These are phyloP conservation scores for Agelastica alni DNA, from an alignment of 2,888 invertebrate species.

Conservation along the genomic window DNA sequence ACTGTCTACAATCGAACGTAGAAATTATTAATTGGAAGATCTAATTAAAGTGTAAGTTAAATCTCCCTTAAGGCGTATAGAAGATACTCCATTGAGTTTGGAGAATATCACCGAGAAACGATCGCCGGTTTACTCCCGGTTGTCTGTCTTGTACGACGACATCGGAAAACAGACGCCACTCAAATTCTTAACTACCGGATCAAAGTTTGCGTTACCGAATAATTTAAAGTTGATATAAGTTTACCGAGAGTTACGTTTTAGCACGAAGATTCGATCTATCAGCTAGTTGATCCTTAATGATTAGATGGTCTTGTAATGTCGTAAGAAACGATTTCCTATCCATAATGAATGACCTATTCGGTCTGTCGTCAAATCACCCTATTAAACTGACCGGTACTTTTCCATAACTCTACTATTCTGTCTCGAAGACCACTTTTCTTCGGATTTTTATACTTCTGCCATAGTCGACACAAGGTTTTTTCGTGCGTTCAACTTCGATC, in stretches of 20 bases:
- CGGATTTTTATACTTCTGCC: too few relatives aligned
- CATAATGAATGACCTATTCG: too few relatives aligned
- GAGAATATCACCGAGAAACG: constrained; percentile 13
- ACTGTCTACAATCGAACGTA: constrained; percentile 31
- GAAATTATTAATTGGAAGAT: constrained; percentile 41
- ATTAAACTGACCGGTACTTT: too few relatives aligned
- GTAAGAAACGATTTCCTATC: too few relatives aligned
- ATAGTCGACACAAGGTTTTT: too few relatives aligned
- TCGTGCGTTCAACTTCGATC: too few relatives aligned
- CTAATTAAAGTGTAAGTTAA: constrained; percentile 45
- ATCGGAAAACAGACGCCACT: constrained; percentile 12
- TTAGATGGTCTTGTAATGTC: too few relatives aligned
- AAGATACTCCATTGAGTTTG: constrained; percentile 37
- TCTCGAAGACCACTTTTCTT: too few relatives aligned
- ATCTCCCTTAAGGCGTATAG: constrained; percentile 40
- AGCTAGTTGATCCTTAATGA: too few relatives aligned
- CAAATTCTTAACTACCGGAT: constrained; percentile 19
- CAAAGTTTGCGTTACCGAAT: constrained; percentile 14
- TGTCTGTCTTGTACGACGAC: constrained; percentile 3
- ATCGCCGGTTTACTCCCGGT: constrained; percentile 11
- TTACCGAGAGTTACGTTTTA: constrained; percentile 8
- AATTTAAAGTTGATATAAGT: constrained; percentile 16
- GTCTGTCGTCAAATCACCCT: too few relatives aligned
- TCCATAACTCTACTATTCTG: too few relatives aligned
- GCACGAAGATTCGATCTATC: neutral